Evolutionary conservation across 2,888 invertebrate species (phyloP), one percentile per base, ranked within the genome.

Genomic region (Bugulina stolonifera): DNA sequence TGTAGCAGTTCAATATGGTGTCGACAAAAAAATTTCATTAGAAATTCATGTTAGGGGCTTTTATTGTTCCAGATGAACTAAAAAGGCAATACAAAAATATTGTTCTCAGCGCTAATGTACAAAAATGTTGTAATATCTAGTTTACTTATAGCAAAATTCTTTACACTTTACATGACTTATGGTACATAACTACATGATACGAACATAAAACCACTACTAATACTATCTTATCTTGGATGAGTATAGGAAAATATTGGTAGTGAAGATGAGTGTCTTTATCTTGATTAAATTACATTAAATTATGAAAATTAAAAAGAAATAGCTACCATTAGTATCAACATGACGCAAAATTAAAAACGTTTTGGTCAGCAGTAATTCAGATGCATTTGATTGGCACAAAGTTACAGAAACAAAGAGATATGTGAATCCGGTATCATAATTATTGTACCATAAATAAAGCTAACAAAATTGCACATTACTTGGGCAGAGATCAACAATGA

Each of bases 341-440:
- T n/a, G n/a, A n/a, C n/a, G n/a, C n/a, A n/a, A n/a, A n/a, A n/a
- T n/a, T n/a, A n/a, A n/a, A n/a, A n/a, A n/a, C n/a, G n/a, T n/a
- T 43, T 43, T 43, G 43, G 43, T 18, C 43, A 43, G 43, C 43
- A 43, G 43, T 43, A 43, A 43, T 43, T 43, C n/a, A 29, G 25
- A 64, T 64, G 64, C 64, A 32, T 64, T 64, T 64, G 64, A 64
- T 64, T 64, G 64, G 64, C 64, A 64, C 64, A 64, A 25, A 32
- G 32, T 25, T 10, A 64, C 5, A 29, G 32, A 43, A 43, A 43
- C 43, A 5, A 43, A 43, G 43, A 43, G 43, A 43, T 43, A 43
- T 43, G 43, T 43, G 5, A 43, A 43, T 10, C 18, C 43, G 43
- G 43, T 43, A 43, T 43, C n/a, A 18, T 43, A 27, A 32, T 64